These are phyloP conservation scores for Helleia helle DNA, from an alignment of 2,888 invertebrate genomes.

Conservation along the genomic window DNA sequence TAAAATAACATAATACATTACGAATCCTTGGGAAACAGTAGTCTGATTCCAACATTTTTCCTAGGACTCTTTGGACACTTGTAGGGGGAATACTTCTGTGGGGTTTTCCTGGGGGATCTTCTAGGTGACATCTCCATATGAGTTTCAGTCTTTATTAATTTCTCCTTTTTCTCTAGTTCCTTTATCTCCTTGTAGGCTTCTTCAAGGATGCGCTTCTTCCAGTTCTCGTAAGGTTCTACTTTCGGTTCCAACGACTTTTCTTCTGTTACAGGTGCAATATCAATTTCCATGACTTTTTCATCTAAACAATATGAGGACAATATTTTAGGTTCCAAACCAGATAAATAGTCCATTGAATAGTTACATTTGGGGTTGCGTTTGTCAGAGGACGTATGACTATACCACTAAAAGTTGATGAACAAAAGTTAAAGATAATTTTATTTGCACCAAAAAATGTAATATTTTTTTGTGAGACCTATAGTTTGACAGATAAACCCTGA, in stretches of 20 bases:
- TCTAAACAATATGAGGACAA: slow-evolving; percentile 26
- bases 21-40: slow-evolving; percentile 37
- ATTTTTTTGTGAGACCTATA: too few relatives aligned
- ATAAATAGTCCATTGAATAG: too few relatives aligned
- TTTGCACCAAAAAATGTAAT: too few relatives aligned
- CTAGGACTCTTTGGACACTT: slow-evolving; percentile 31
- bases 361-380: too few relatives aligned
- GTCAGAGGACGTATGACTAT: too few relatives aligned
- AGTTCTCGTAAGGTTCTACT: slow-evolving; percentile 75
- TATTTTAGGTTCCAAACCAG: too few relatives aligned
- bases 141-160: slow-evolving; percentile 9
- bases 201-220: slow-evolving; percentile 75
- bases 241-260: slow-evolving; percentile 32
- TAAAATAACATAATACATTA: too few relatives aligned
- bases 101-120: slow-evolving; percentile 26
- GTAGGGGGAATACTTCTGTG: slow-evolving; percentile 49
- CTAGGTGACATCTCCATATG: slow-evolving; percentile 15
- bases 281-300: slow-evolving; percentile 37
- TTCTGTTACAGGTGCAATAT: slow-evolving; percentile 24
- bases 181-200: slow-evolving; percentile 51
- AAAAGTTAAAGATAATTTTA: too few relatives aligned
- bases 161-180: slow-evolving; percentile 28
- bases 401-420: too few relatives aligned
- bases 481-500: too few relatives aligned
- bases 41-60: slow-evolving; percentile 34